phyloP scores from a whole-genome alignment of 2,797 vertebrate species.

The Halcyon chelicuti region DNA sequence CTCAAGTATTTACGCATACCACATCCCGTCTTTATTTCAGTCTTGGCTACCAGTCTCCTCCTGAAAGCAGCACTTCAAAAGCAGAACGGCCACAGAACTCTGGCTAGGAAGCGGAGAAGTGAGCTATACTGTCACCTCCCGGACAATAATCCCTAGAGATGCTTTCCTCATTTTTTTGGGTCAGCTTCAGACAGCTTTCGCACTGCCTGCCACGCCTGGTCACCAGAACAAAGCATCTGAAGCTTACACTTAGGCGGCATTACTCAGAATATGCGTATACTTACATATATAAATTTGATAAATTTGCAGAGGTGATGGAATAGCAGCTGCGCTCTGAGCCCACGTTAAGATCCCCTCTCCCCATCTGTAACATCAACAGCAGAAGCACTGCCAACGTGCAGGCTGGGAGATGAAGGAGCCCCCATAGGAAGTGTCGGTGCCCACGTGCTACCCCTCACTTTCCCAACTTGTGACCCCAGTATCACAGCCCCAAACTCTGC shows the following conservation, averaged over 20 bases:
- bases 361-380: not conserved
- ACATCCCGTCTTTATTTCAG: not conserved
- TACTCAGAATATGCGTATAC: accelerated
- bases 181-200: not conserved
- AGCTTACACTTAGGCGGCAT: not conserved
- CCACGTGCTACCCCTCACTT: not conserved
- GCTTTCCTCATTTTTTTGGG: not conserved
- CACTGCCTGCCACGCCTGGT: not conserved
- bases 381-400: accelerated
- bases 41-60: not conserved
- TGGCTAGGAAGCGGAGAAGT: not conserved
- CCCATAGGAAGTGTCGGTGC: accelerated
- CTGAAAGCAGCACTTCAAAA: not conserved
- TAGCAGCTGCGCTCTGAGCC: not conserved
- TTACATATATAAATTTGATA: not conserved
- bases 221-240: not conserved
- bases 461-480: accelerated
- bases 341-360: not conserved
- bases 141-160: conserved; percentile 15
- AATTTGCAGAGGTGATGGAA: not conserved
- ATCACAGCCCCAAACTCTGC: accelerated
- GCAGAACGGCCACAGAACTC: not conserved
- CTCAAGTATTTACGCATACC: not conserved
- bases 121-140: not conserved
- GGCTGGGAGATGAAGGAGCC: not conserved